A percentile compares a stretch with the other conserved stretches of the same genome.
phyloP scores from a whole-genome alignment of 2,113 vertebrate species.

The Arizona elegans region DNA sequence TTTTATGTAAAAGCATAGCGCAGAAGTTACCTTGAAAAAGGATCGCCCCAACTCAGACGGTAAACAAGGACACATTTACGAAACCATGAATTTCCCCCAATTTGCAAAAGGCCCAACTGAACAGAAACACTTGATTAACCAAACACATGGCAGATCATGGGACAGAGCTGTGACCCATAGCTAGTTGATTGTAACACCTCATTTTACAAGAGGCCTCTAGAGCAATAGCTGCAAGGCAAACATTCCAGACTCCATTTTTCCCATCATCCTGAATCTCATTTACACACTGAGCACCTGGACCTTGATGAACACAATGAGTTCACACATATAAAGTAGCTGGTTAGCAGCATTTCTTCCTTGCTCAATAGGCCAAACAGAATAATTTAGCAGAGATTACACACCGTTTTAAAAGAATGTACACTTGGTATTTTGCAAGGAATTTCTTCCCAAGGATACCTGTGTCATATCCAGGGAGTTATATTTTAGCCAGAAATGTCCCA shows the following conservation, averaged over 20 bases:
- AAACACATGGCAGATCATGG: slow-evolving; percentile 62
- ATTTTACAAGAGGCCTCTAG: neutral
- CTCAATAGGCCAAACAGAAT: neutral
- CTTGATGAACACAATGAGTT: neutral
- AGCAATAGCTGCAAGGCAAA: slow-evolving; percentile 42
- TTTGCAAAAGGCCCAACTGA: slow-evolving; percentile 29
- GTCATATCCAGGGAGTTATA: neutral
- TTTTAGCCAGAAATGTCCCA: neutral
- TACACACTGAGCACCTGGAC: slow-evolving; percentile 19
- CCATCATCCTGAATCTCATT: neutral
- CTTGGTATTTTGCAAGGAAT: neutral
- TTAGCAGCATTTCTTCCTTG: neutral
- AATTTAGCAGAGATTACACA: neutral
- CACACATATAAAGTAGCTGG: neutral
- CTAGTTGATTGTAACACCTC: slow-evolving; percentile 28
- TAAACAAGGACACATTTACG: slow-evolving; percentile 30
- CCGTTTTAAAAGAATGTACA: neutral
- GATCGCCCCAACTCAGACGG: neutral
- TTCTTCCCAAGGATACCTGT: neutral
- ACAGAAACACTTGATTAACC: slow-evolving; percentile 6
- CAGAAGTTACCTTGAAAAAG: slow-evolving; percentile 14
- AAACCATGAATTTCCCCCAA: neutral
- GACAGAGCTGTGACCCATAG: slow-evolving; percentile 65
- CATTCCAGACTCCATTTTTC: slow-evolving; percentile 34
- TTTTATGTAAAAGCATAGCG: slow-evolving; percentile 9